These are phyloP conservation scores for Ranitomeya imitator DNA, from an alignment of 2,113 vertebrate genomes.

Conservation along the genomic window DNA sequence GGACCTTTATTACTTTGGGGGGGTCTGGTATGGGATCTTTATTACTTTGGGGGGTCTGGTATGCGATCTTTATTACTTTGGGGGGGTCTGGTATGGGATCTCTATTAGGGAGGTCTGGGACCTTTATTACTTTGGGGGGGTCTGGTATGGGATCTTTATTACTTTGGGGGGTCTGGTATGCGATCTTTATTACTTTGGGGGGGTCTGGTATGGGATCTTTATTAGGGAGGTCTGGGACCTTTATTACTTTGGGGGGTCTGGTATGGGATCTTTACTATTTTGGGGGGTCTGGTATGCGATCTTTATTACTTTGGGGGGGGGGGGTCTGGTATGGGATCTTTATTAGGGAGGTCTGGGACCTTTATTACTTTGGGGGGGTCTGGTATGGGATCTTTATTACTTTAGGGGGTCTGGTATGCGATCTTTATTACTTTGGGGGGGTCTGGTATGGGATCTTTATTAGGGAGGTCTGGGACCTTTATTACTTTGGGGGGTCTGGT, in stretches of 20 bases:
- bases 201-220: background rate
- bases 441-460: too few relatives aligned
- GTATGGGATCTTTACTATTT: too few relatives aligned
- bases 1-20: too few relatives aligned
- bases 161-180: background rate
- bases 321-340: background rate
- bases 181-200: background rate
- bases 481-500: background rate
- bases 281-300: too few relatives aligned
- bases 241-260: background rate
- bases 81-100: background rate
- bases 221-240: background rate
- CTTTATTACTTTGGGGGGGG: too few relatives aligned
- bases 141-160: too few relatives aligned
- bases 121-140: background rate
- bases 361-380: background rate
- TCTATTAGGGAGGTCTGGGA: background rate
- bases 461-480: too few relatives aligned
- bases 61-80: background rate
- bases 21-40: too few relatives aligned
- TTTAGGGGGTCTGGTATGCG: too few relatives aligned
- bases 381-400: background rate
- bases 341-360: background rate
- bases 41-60: background rate
- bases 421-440: background rate